These are phyloP conservation scores for Holacanthella duospinosa DNA, from an alignment of 2,888 invertebrate species.

Conservation along the genomic window DNA sequence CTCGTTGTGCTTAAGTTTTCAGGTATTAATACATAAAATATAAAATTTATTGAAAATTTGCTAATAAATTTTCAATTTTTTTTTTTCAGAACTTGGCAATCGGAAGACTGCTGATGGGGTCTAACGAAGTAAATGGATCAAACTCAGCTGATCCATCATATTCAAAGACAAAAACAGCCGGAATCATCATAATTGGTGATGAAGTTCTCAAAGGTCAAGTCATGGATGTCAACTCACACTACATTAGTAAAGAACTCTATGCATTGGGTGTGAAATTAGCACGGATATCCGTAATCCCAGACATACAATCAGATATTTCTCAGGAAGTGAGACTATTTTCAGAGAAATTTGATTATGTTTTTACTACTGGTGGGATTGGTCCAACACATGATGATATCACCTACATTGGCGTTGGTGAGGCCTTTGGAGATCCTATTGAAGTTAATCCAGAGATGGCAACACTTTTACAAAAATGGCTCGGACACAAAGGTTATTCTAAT, in stretches of 20 bases:
- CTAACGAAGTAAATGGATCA: no score
- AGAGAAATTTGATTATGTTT: slow-evolving; percentile 51
- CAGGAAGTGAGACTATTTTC: slow-evolving; percentile 55
- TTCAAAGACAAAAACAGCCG: no score
- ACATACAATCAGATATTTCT: slow-evolving; percentile 53
- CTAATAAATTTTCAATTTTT: no score
- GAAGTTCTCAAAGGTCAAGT: slow-evolving; percentile 64
- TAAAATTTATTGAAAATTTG: no score
- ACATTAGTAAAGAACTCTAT: slow-evolving; percentile 52
- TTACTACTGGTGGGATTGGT: slow-evolving; percentile 66
- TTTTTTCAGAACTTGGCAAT: no score
- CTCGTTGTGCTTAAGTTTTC: no score
- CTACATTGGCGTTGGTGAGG: slow-evolving; percentile 55
- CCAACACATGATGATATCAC: slow-evolving; percentile 70
- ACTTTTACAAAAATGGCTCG: slow-evolving; percentile 40
- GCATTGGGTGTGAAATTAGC: slow-evolving; percentile 53
- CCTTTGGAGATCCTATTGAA: slow-evolving; percentile 45
- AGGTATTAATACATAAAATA: no score
- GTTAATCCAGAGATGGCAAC: slow-evolving; percentile 45
- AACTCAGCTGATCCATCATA: no score
- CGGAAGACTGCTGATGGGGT: no score
- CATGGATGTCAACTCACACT: slow-evolving; percentile 57
- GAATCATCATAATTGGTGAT: slow-evolving; percentile 58
- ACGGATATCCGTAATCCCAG: slow-evolving; percentile 57
- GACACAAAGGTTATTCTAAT: slow-evolving; percentile 23